Evolutionary conservation across 2,113 vertebrate species (phyloP).

Genomic region (Menura novaehollandiae): DNA sequence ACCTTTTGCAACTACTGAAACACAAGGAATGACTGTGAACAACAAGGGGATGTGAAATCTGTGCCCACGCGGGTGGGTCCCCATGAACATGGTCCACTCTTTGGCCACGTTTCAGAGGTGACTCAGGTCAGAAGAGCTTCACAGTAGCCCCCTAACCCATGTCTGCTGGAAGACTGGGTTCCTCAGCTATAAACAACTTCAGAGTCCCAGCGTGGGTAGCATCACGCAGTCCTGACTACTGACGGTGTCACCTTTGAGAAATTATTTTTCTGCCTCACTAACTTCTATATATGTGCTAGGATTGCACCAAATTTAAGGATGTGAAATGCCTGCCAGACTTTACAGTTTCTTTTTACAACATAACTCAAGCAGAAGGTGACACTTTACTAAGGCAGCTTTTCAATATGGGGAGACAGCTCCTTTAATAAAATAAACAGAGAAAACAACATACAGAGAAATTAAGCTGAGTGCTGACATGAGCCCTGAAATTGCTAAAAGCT

Average conservation of each 20-base stretch:
- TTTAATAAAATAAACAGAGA: constrained; percentile 34
- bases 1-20: not conserved
- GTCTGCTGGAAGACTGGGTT: not conserved
- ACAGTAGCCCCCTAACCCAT: fast-evolving
- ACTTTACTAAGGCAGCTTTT: not conserved
- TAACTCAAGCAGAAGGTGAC: constrained; percentile 19
- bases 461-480: not conserved
- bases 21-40: not conserved
- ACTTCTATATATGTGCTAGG: not conserved
- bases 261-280: not conserved
- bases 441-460: not conserved
- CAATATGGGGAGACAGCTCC: not conserved
- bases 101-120: not conserved
- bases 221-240: not conserved
- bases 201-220: not conserved
- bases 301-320: constrained; percentile 19
- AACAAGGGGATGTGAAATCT: fast-evolving
- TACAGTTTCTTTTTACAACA: constrained; percentile 1
- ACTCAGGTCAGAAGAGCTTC: not conserved
- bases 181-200: not conserved
- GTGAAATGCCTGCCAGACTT: constrained; percentile 37
- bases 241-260: not conserved
- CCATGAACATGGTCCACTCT: not conserved
- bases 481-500: not conserved
- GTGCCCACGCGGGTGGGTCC: not conserved